A percentile compares a stretch with the other conserved stretches of the same genome.
Evolutionary conservation across 2,113 vertebrate species (phyloP).

Genomic region (Sapayoa aenigma): DNA sequence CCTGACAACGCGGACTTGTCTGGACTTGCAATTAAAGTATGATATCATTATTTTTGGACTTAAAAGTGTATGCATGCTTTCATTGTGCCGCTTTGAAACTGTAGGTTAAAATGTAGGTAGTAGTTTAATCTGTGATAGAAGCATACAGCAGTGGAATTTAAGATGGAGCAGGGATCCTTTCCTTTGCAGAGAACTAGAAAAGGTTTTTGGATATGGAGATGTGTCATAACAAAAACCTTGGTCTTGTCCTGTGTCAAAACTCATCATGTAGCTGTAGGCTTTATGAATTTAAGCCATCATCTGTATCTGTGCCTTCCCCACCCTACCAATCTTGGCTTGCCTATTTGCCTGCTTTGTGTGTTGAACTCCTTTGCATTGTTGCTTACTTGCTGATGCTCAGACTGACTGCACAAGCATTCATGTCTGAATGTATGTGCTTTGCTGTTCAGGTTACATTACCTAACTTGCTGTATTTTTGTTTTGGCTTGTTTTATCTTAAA

Average conservation of each 20-base stretch:
- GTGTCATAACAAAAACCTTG: not conserved
- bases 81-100: not conserved
- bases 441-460: not conserved
- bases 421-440: not conserved
- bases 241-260: not conserved
- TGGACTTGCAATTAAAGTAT: conserved; percentile 90
- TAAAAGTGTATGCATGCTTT: not conserved
- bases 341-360: not conserved
- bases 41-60: not conserved
- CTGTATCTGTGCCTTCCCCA: not conserved
- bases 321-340: not conserved
- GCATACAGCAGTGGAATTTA: not conserved
- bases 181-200: not conserved
- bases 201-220: not conserved
- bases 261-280: not conserved
- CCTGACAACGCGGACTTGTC: conserved; percentile 89
- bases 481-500: not conserved
- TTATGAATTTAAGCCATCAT: not conserved
- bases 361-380: not conserved
- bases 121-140: not conserved
- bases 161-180: not conserved
- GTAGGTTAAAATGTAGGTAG: not conserved
- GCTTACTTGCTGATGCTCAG: not conserved
- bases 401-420: not conserved
- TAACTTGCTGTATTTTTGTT: not conserved